Evolutionary conservation across 2,888 invertebrate species (phyloP).

Genomic region (Petrolisthes manimaculis): DNA sequence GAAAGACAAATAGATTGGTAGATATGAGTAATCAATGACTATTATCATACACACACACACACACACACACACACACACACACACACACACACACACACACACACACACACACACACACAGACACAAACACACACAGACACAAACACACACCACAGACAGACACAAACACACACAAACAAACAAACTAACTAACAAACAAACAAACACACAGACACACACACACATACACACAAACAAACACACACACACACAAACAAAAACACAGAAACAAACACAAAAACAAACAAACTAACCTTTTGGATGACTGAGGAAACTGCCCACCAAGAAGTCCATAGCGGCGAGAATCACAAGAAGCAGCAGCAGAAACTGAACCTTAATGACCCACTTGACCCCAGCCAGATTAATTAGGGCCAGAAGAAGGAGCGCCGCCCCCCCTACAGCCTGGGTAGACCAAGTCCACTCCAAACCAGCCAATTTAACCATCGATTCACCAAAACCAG

Average conservation of each 20-base stretch:
- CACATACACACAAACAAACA: neutral
- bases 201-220: constrained; percentile 15
- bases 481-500: constrained; percentile 97
- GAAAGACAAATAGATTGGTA: neutral
- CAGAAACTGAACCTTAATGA: constrained; percentile 92
- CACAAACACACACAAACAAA: too few relatives aligned
- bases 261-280: neutral
- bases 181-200: too few relatives aligned
- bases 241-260: constrained; percentile 16
- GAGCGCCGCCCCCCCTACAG: constrained; percentile 89
- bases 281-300: constrained; percentile 41
- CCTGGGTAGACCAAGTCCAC: constrained; percentile 82
- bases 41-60: neutral
- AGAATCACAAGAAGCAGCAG: constrained; percentile 86
- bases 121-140: constrained; percentile 33
- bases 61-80: too few relatives aligned
- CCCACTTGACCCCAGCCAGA: constrained; percentile 97
- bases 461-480: constrained; percentile 78
- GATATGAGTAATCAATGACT: constrained; percentile 2
- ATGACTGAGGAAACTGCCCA: constrained; percentile 74
- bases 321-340: constrained; percentile 92
- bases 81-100: too few relatives aligned
- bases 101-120: too few relatives aligned
- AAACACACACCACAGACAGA: constrained; percentile 21
- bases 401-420: constrained; percentile 89